Evolutionary conservation across 2,113 vertebrate genomes (phyloP), one percentile per base, ranked within the genome.

Genomic region (Notarius lentiginosus): DNA sequence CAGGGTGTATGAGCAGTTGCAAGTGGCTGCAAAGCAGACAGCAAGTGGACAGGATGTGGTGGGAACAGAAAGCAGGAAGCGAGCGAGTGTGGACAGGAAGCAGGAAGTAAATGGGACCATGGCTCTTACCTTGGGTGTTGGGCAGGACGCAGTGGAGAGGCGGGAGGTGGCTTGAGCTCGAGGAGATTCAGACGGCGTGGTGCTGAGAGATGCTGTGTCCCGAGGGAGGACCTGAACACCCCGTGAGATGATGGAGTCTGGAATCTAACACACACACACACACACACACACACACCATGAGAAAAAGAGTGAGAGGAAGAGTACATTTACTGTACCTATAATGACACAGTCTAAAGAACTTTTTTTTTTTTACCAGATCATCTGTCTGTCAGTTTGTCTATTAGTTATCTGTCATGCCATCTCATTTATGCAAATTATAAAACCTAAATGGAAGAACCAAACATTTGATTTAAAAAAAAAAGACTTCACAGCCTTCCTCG

Each of bases 211-310:
- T 56, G 98, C 97, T 63, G 98, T 99, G 84, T 99, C 98, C 94
- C 98, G 95, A 93, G 98, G 97, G 89, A 99, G 96, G 93, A 99
- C 98, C 96, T 99, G 98, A 92, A 99, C 97, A 86, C 98, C 98
- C 94, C 98, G 97, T 88, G 98, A 99, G 91, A 99, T 99, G 90
- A 99, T 99, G 95, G 97, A 98, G 93, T 99, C 98, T 95, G 98
- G 98, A 95, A 99, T 99, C 98, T 99, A 95, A 90, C 61, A 81
- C 15, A 55, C 55, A 60, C 51, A 60, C 27, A 20, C n/a, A 61
- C 73, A 65, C 9, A 79, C 56, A 79, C 56, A 86, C 14, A 66
- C 61, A 60, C 34, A 72, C 24, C 15, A 15, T 55, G 27, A 58
- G 51, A 58, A 85, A 76, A 55, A 70, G n/a, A 30, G 27, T 30